A percentile compares a stretch with the other conserved stretches of the same genome.
phyloP scores from a whole-genome alignment of 2,113 vertebrate genomes.

The Festucalex cinctus region DNA sequence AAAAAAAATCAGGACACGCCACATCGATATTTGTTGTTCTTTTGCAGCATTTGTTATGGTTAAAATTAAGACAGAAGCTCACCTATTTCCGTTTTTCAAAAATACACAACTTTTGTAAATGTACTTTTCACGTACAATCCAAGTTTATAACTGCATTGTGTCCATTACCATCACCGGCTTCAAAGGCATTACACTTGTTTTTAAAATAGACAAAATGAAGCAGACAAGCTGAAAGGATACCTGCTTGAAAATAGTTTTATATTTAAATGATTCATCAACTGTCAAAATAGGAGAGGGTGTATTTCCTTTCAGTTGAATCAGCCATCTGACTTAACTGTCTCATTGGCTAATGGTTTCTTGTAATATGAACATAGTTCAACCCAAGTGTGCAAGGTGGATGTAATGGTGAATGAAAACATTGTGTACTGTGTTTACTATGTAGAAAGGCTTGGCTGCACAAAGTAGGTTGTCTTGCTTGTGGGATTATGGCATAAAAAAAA shows the following conservation, averaged over 20 bases:
- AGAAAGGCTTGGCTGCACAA: too few relatives aligned
- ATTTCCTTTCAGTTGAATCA: conserved; percentile 2
- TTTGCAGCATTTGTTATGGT: neutral
- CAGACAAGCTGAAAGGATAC: neutral
- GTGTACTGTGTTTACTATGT: too few relatives aligned
- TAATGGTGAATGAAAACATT: neutral
- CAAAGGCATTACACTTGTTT: neutral
- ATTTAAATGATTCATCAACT: neutral
- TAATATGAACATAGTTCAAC: neutral
- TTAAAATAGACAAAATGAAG: neutral
- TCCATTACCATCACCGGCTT: neutral
- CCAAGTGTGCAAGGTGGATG: neutral
- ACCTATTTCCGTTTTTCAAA: neutral
- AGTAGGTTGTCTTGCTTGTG: too few relatives aligned
- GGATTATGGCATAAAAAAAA: too few relatives aligned
- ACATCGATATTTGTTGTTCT: neutral
- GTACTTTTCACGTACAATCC: neutral
- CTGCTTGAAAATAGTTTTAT: neutral
- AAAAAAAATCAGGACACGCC: neutral
- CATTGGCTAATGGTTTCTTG: neutral
- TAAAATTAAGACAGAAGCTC: neutral
- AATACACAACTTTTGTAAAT: neutral
- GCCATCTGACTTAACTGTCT: neutral
- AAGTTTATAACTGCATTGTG: neutral
- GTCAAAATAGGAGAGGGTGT: conserved; percentile 1